Conservation (phyloP, 2,113 vertebrate species). For the Festucalex cinctus region DNA sequence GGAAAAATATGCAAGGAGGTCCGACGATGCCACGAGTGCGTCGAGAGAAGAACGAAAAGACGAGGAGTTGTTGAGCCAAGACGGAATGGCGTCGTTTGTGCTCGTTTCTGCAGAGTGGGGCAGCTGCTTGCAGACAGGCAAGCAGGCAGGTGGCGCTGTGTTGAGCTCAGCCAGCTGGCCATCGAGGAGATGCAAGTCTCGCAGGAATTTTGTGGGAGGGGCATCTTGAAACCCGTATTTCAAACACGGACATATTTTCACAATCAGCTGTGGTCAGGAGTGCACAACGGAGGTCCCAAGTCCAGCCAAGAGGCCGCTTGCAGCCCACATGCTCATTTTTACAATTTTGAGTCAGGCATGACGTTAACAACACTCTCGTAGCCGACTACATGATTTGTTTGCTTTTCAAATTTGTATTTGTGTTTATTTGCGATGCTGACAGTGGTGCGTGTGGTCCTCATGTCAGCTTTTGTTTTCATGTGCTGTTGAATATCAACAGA, state of each 20-base stretch:
- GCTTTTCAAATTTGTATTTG: background rate
- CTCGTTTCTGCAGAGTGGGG: slow-evolving; percentile 35
- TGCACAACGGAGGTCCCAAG: no score
- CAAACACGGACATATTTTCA: no score
- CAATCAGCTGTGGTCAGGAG: no score
- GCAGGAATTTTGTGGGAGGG: slow-evolving; percentile 46
- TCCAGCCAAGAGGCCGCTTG: no score
- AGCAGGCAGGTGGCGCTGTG: slow-evolving; percentile 50
- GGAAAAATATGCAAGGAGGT: background rate
- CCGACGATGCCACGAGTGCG: background rate
- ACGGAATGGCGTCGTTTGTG: slow-evolving; percentile 62
- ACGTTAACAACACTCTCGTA: no score
- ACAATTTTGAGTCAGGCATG: no score
- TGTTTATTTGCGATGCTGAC: background rate
- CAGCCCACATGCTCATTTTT: no score
- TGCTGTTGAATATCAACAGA: slow-evolving; percentile 31
- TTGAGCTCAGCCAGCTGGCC: slow-evolving; percentile 41
- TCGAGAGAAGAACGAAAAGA: slow-evolving; percentile 2
- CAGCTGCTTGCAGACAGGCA: slow-evolving; percentile 36
- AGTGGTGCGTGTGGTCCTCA: background rate
- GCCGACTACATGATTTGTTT: no score
- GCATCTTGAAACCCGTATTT: no score
- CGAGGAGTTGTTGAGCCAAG: slow-evolving; percentile 27
- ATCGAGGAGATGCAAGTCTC: slow-evolving; percentile 60
- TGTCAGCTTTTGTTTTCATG: slow-evolving; percentile 34